Evolutionary conservation across 1,140 invertebrate genomes (phyloP).

Genomic region (Sarcophaga bullata): DNA sequence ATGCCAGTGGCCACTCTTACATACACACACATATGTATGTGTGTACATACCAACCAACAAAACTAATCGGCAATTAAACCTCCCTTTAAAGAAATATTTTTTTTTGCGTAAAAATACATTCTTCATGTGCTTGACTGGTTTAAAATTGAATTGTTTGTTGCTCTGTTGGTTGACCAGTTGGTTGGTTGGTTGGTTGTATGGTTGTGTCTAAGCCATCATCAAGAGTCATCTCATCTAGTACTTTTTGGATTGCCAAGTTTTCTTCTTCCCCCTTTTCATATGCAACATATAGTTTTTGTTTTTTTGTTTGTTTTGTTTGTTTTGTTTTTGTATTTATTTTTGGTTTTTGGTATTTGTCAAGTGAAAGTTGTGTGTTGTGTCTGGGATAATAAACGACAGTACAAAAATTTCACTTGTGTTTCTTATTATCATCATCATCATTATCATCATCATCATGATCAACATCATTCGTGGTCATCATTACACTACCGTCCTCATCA

Average conservation of each 20-base stretch:
- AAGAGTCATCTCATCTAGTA: constrained; percentile 26
- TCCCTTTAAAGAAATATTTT: background rate
- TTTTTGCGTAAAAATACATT: background rate
- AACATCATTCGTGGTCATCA: background rate
- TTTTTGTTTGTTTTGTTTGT: background rate
- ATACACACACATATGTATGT: no score
- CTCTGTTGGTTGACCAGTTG: background rate
- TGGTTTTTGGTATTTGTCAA: constrained; percentile 37
- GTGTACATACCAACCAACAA: background rate
- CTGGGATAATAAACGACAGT: constrained; percentile 7
- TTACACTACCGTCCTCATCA: no score
- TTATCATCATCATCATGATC: background rate
- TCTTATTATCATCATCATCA: background rate
- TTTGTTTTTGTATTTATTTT: background rate
- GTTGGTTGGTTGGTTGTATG: background rate
- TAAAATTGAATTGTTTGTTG: background rate
- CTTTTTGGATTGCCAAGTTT: constrained; percentile 8
- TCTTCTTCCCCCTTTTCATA: constrained; percentile 8
- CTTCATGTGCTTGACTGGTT: background rate
- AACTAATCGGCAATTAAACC: background rate
- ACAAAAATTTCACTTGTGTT: constrained; percentile 34
- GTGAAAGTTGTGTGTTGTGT: constrained; percentile 35
- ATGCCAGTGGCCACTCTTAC: constrained; percentile 12
- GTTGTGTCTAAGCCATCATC: constrained; percentile 8
- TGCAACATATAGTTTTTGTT: background rate